Percentiles rank a stretch among this genome's conserved stretches.
Evolutionary conservation across 2,888 invertebrate genomes (phyloP).

Genomic region (Sabatieria punctata): DNA sequence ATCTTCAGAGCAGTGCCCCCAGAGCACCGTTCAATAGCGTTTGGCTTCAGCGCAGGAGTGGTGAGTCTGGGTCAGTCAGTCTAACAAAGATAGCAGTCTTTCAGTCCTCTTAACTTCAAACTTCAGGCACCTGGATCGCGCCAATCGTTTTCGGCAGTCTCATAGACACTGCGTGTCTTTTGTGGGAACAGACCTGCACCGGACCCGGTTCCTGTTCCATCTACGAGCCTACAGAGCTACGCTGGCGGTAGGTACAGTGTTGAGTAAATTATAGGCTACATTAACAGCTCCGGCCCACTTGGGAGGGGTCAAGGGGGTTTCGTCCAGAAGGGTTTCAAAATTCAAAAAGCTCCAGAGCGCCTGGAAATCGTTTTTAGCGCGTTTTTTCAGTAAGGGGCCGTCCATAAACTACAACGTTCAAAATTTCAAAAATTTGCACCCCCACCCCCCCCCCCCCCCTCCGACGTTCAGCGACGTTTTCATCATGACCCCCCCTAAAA

Average conservation of each 20-base stretch:
- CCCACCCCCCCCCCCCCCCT: too few species aligned
- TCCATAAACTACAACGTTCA: too few species aligned
- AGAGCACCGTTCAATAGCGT: constrained; percentile 23
- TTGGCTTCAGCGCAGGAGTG: constrained; percentile 28
- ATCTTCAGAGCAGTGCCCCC: constrained; percentile 21
- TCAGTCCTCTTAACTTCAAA: background rate
- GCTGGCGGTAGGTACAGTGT: constrained; percentile 21
- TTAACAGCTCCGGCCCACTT: too few species aligned
- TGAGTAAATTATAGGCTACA: too few species aligned
- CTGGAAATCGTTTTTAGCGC: too few species aligned
- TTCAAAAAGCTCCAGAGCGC: too few species aligned
- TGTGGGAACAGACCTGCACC: constrained; percentile 32
- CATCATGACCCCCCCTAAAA: too few species aligned
- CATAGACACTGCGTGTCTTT: constrained; percentile 32
- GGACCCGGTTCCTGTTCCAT: constrained; percentile 31
- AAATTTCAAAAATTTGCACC: too few species aligned
- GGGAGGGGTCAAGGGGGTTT: too few species aligned
- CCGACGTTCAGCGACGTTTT: too few species aligned
- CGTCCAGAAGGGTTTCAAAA: too few species aligned
- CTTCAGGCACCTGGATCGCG: constrained; percentile 29
- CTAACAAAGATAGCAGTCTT: background rate
- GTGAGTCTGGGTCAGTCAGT: constrained; percentile 27
- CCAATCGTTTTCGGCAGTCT: constrained; percentile 34
- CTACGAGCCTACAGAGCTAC: constrained; percentile 30
- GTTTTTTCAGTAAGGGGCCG: too few species aligned